Evolutionary conservation across 2,888 invertebrate species (phyloP).

Genomic region (Ariolimax columbianus): DNA sequence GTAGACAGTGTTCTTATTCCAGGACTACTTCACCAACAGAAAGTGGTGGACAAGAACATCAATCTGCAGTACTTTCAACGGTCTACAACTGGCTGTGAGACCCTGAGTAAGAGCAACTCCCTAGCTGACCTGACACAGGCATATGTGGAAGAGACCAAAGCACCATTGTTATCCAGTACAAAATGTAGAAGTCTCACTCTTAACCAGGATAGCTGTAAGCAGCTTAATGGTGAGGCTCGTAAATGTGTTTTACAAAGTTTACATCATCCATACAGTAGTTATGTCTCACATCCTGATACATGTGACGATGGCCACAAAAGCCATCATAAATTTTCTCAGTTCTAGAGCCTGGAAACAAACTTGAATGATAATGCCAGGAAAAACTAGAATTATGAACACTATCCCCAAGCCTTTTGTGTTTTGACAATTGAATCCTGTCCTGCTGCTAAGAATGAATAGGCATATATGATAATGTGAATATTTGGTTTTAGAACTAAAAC

Average conservation of each 20-base stretch:
- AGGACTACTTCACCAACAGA: background rate
- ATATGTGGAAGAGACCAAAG: slow-evolving; percentile 56
- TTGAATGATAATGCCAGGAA: background rate
- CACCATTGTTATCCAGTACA: slow-evolving; percentile 43
- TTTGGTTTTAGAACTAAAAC: no score
- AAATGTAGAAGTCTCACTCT: slow-evolving; percentile 59
- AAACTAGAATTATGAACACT: background rate
- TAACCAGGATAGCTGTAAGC: slow-evolving; percentile 63
- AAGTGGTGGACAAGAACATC: slow-evolving; percentile 48
- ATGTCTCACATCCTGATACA: background rate
- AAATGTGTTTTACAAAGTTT: slow-evolving; percentile 60
- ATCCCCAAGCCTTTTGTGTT: no score
- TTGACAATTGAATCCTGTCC: no score
- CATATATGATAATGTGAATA: no score
- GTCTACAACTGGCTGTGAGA: slow-evolving; percentile 42
- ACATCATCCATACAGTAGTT: slow-evolving; percentile 50
- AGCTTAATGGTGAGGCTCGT: slow-evolving; percentile 59
- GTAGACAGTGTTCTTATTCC: background rate
- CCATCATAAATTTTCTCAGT: background rate
- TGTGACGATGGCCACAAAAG: background rate
- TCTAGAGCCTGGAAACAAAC: background rate
- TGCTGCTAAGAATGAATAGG: no score
- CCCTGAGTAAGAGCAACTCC: slow-evolving; percentile 62
- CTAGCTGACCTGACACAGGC: slow-evolving; percentile 64
- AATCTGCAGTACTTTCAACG: slow-evolving; percentile 53